Evolutionary conservation across 2,888 invertebrate genomes (phyloP).

Genomic region (Leptarthrus brevirostris): DNA sequence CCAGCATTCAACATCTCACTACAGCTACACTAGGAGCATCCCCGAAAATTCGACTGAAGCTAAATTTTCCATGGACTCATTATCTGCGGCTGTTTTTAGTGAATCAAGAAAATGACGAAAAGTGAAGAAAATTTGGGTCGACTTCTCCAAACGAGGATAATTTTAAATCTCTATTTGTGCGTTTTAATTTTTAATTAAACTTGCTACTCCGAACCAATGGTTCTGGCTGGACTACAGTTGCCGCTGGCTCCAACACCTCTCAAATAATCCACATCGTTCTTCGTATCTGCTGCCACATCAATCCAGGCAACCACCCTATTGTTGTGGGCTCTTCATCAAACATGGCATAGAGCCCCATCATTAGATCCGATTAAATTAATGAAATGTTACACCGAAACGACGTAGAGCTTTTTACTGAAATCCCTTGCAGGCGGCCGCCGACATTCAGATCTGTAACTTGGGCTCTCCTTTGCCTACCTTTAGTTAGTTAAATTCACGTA

Average conservation of each 20-base stretch:
- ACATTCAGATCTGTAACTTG: not conserved
- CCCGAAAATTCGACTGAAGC: slow-evolving; percentile 5
- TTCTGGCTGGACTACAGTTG: no score
- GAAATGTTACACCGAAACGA: slow-evolving; percentile 32
- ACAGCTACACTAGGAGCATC: not conserved
- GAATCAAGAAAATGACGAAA: not conserved
- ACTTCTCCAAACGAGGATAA: not conserved
- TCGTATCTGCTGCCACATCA: not conserved
- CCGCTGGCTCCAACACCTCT: not conserved
- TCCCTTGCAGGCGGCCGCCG: not conserved
- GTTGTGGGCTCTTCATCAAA: not conserved
- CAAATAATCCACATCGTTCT: slow-evolving; percentile 6
- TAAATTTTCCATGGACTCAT: slow-evolving; percentile 17
- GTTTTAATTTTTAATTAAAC: slow-evolving; percentile 43
- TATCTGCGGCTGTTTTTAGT: not conserved
- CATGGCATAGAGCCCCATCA: not conserved
- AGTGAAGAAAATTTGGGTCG: not conserved
- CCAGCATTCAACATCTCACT: not conserved
- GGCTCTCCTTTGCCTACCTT: not conserved
- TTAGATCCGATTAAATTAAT: slow-evolving; percentile 35
- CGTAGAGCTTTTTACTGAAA: slow-evolving; percentile 22
- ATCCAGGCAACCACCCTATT: not conserved
- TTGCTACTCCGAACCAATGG: not conserved
- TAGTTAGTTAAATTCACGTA: slow-evolving; percentile 14
- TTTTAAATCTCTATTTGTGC: slow-evolving; percentile 41